Evolutionary conservation across 30 jellyfish, hydroid and myxozoan species (phyloP).

Genomic region (Rhopilema esculentum): DNA sequence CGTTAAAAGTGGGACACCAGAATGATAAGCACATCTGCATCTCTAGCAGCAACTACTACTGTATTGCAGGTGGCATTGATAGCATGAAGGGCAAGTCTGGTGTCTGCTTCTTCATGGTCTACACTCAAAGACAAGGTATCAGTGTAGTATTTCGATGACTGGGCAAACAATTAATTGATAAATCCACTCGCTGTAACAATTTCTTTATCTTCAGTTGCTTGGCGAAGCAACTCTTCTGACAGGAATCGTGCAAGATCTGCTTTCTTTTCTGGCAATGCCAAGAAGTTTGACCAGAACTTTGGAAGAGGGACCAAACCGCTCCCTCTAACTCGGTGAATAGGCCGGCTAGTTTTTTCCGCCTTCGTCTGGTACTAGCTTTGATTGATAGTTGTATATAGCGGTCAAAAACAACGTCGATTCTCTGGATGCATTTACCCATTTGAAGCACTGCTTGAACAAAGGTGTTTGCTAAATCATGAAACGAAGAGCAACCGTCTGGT

Average conservation of each 20-base stretch:
- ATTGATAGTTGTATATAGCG: conserved; percentile 25
- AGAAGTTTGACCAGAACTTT: conserved; percentile 16
- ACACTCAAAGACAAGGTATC: conserved; percentile 19
- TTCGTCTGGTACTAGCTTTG: conserved; percentile 10
- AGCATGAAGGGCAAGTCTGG: conserved; percentile 39
- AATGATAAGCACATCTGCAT: conserved; percentile 26
- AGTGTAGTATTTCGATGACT: conserved; percentile 29
- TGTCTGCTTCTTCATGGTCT: conserved; percentile 38
- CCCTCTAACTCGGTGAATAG: conserved; percentile 9
- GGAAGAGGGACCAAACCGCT: conserved; percentile 23
- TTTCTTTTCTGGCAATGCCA: conserved; percentile 30
- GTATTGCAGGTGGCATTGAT: conserved; percentile 29
- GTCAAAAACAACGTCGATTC: conserved; percentile 18
- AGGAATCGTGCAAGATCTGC: conserved; percentile 30
- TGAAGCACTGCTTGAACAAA: conserved; percentile 6
- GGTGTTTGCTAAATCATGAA: conserved; percentile 3
- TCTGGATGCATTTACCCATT: conserved; percentile 19
- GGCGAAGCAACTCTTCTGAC: conserved; percentile 43
- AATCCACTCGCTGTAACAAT: conserved; percentile 41
- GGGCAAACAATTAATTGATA: conserved; percentile 30
- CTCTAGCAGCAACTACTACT: conserved; percentile 37
- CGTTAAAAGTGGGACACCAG: conserved; percentile 25
- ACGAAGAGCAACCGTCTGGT: conserved; percentile 1
- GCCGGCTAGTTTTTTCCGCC: conserved; percentile 21
- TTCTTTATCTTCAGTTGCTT: conserved; percentile 29